Evolutionary conservation across 1,140 invertebrate species (phyloP), one percentile per base, ranked within the genome.

Genomic region (Anastrepha ludens): DNA sequence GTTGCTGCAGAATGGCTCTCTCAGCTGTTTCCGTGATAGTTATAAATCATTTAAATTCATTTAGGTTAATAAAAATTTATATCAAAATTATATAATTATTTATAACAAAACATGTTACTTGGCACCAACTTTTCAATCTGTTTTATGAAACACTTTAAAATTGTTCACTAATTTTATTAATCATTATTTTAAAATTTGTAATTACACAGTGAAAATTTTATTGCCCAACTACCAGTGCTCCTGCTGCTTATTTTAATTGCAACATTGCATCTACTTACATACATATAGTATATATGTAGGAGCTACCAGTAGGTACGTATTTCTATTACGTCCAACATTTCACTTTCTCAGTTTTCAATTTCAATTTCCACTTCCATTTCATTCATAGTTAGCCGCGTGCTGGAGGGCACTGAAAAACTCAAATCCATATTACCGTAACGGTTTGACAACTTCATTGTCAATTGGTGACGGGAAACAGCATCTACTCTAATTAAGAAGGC

Each of bases 331-430:
- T 70, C 39, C 20, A 41, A 70, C 67, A 47, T 47, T 70, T 78
- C 47, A n/a, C 70, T 78, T 50, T 78, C 47, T 4, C 70, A 78
- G 44, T 50, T 70, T 47, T 50, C 8, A 78, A 78, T 78, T 78
- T 15, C 47, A 50, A n/a, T 6, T 47, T 50, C 8, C 47, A 78
- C 50, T 78, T 15, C 47, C n/a, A n/a, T 6, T 78, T 50, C 44
- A 78, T 50, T 47, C 70, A 78, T 44, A 44, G 11, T 15, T 41
- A 44, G n/a, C 15, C 60, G 60, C 60, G 60, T 62, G 60, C 60
- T 17, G 4, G 13, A 5, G 2, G 9, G 60, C n/a, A 13, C 60
- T 17, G 4, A 62, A 78, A 47, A 78, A 20, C 17, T 4, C 4
- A 8, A 50, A 47, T 2, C 1, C 70, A 50, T 50, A 44, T 2